These are phyloP conservation scores for Agrochola lota DNA, from an alignment of 2,888 invertebrate genomes.

Conservation along the genomic window DNA sequence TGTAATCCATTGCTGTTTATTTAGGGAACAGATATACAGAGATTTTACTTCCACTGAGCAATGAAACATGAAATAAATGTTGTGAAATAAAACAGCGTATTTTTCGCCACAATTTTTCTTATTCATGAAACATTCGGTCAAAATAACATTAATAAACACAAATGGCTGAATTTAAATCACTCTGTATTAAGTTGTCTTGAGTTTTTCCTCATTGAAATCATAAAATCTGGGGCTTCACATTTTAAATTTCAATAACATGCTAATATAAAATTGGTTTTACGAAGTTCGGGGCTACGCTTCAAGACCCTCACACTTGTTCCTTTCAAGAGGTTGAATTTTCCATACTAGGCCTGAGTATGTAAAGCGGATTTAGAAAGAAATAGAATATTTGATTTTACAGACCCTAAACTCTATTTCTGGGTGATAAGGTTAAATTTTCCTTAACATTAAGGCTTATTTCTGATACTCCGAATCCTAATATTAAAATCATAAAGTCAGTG, in stretches of 20 bases:
- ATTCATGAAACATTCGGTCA: conserved; percentile 2
- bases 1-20: conserved; percentile 26
- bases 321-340: conserved; percentile 57
- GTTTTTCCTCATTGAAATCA: conserved; percentile 37
- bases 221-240: conserved; percentile 47
- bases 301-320: conserved; percentile 61
- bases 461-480: conserved; percentile 51
- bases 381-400: conserved; percentile 11
- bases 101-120: background rate
- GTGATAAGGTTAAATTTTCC: conserved; percentile 26
- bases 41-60: background rate
- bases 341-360: conserved; percentile 58
- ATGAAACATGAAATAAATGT: background rate
- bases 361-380: conserved; percentile 61
- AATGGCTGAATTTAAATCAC: conserved; percentile 29
- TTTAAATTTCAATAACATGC: conserved; percentile 68
- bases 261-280: conserved; percentile 64
- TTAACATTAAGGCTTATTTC: conserved; percentile 34
- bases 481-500: conserved; percentile 58
- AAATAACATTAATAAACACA: conserved; percentile 23
- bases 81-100: background rate
- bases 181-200: conserved; percentile 23
- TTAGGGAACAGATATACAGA: too few species aligned
- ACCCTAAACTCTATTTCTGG: background rate
- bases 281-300: conserved; percentile 51